These are phyloP conservation scores for Cephonodes hylas DNA, from an alignment of 2,888 invertebrate species.

Conservation along the genomic window DNA sequence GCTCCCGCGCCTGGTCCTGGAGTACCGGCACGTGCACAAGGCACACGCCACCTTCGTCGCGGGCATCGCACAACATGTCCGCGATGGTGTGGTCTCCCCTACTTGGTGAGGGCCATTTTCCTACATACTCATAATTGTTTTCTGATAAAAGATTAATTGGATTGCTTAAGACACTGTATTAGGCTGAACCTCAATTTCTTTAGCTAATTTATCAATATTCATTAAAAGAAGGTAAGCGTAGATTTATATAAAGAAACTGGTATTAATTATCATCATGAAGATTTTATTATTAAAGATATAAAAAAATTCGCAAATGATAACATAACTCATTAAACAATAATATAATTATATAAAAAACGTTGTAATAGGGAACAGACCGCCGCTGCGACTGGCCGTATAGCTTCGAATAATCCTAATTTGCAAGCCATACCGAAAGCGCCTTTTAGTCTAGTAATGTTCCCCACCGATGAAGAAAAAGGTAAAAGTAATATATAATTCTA, in stretches of 20 bases:
- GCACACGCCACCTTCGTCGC: slow-evolving; percentile 70
- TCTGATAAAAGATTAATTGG: too few species aligned
- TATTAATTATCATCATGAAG: too few species aligned
- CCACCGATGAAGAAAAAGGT: slow-evolving; percentile 34
- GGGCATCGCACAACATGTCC: slow-evolving; percentile 63
- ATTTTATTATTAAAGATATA: too few species aligned
- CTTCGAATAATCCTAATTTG: slow-evolving; percentile 70
- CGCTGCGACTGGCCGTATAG: slow-evolving; percentile 74
- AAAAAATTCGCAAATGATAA: too few species aligned
- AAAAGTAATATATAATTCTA: too few species aligned
- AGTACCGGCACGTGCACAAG: slow-evolving; percentile 72
- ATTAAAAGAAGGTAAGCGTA: too few species aligned
- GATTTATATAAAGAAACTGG: too few species aligned
- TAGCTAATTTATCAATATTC: too few species aligned
- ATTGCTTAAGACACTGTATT: too few species aligned
- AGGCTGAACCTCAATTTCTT: too few species aligned
- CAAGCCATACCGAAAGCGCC: slow-evolving; percentile 74
- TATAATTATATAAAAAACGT: neutral
- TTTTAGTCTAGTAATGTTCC: slow-evolving; percentile 48
- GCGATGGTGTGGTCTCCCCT: slow-evolving; percentile 55
- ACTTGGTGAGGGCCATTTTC: slow-evolving; percentile 51
- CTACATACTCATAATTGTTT: neutral
- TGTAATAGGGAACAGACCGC: slow-evolving; percentile 68
- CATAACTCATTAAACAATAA: too few species aligned
- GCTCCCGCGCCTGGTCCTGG: slow-evolving; percentile 66